Percentiles rank a stretch among this genome's conserved stretches.
Evolutionary conservation across 1,140 invertebrate species (phyloP).

Genomic region (Macrobrachium nipponense): DNA sequence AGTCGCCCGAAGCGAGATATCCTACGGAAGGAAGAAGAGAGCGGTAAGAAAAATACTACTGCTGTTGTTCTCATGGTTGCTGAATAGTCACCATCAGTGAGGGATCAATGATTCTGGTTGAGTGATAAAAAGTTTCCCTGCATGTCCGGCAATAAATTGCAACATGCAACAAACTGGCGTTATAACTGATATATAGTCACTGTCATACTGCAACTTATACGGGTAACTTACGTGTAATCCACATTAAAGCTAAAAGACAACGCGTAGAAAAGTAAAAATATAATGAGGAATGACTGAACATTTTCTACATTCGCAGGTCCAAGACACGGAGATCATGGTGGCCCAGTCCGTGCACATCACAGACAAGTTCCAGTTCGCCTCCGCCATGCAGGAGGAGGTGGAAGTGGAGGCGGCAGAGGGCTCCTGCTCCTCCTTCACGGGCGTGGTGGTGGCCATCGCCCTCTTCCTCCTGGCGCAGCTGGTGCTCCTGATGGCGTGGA

Average conservation of each 20-base stretch:
- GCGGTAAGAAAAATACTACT: conserved; percentile 37
- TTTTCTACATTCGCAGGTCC: conserved; percentile 2
- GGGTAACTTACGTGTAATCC: too few species aligned
- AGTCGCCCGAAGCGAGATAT: conserved; percentile 82
- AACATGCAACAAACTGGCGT: too few species aligned
- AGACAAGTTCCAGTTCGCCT: conserved; percentile 70
- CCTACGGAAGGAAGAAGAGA: conserved; percentile 80
- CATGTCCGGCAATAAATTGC: too few species aligned
- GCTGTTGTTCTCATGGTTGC: background rate
- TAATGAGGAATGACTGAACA: background rate
- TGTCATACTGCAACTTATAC: too few species aligned
- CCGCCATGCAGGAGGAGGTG: conserved; percentile 47
- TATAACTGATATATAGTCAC: too few species aligned
- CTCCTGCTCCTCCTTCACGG: conserved; percentile 64
- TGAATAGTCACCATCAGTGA: background rate
- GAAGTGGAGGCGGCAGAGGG: conserved; percentile 60
- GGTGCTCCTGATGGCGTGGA: conserved; percentile 68
- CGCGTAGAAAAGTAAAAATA: too few species aligned
- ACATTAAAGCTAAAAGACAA: too few species aligned
- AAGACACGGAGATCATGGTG: conserved; percentile 69
- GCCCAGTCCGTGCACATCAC: conserved; percentile 71
- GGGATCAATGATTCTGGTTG: background rate
- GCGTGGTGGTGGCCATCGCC: conserved; percentile 67
- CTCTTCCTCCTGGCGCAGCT: conserved; percentile 69
- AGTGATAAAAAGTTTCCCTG: background rate